Evolutionary conservation across 2,797 vertebrate species (phyloP), one percentile per base, ranked within the genome.

Genomic region (Eulemur albifrons): DNA sequence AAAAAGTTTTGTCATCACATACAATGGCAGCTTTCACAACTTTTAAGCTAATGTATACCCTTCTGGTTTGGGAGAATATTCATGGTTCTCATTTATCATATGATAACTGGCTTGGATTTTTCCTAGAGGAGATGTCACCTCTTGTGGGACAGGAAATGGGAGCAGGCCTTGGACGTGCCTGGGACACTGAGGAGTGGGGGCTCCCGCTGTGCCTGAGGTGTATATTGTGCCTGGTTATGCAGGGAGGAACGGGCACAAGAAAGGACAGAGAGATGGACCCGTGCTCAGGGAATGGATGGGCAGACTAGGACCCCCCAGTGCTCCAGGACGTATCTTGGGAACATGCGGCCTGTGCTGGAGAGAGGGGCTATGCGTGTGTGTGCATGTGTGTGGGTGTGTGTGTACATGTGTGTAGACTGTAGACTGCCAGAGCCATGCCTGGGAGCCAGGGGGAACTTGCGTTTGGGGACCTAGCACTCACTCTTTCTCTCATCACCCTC

Each of bases 361-460:
- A 61, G 1, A 18, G 35, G 10, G 14, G 4, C 15, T 70, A 3
- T 23, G 12, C 8, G 11, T 7, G 8, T 57, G 12, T 67, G 1
- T 23, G 12, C 6, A 4, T 5, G 8, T 57, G 12, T 67, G 1
- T 23, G 12, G n/a, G n/a, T 5, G 8, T 7, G 8, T 57, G 12
- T 67, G 1, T 23, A 15, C 7, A 2, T 7, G 8, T 70, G 15
- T 67, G 0, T 14, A 4, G 32, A 65, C 32, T 65, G 7, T 23
- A 12, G n/a, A 45, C 38, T 18, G 27, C 27, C n/a, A 0, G 1
- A 50, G n/a, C 43, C 35, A 17, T 73, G 10, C 25, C 17, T 1
- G 21, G 40, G 9, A 67, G 38, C 13, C 5, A 70, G 40, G 12
- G 54, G 30, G 20, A 45, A 20, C 25, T 21, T 65, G 30, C 35